Base-by-base conservation (phyloP, 1,140 invertebrate genomes). In the Bombus turneri region DNA sequence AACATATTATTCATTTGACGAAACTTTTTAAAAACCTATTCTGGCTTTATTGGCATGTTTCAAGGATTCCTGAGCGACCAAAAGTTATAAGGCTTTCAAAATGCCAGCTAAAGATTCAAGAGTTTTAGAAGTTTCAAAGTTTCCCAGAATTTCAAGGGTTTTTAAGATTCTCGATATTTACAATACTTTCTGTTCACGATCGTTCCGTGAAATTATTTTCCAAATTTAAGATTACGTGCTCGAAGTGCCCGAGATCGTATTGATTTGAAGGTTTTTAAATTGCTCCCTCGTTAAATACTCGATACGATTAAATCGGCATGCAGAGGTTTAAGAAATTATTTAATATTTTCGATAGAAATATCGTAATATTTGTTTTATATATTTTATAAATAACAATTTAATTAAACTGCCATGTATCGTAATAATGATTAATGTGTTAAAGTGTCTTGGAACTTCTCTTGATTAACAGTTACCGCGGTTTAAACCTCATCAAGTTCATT, bases 121-220 rank as follows among this genome's bases (percentile, higher is more conserved):
- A 53, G 81, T n/a, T 82, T 82, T 3, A 22, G 72, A 59, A 41
- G 66, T 72, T 69, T 28, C 13, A n/a, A 84, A 84, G 64, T 84
- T 84, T n/a, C 53, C 13, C 25, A 9, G 41, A 76, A 76, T 47
- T 68, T 83, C 62, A 10, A 31, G 62, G 12, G 28, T 57, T 39
- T 77, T 76, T 41, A 34, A 39, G 25, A 31, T n/a, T 25, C 34
- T 53, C 18, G 28, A 69, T 83, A 68, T 83, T 77, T 68, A 69
- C 31, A 31, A 9, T 77, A 83, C 62, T 37, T 82, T 13, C 59
- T 28, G 31, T 15, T 68, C 34, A 6, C 43, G 18, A n/a, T 18
- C 25, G 22, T 41, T 12, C 25, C 18, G 13, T 5, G 43, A 39
- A 53, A 66, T 74, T n/a, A 82, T 74, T 74, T 66, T 47, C 57